Base-by-base conservation (phyloP, 2,113 vertebrate species). In the Solenodon paradoxus region DNA sequence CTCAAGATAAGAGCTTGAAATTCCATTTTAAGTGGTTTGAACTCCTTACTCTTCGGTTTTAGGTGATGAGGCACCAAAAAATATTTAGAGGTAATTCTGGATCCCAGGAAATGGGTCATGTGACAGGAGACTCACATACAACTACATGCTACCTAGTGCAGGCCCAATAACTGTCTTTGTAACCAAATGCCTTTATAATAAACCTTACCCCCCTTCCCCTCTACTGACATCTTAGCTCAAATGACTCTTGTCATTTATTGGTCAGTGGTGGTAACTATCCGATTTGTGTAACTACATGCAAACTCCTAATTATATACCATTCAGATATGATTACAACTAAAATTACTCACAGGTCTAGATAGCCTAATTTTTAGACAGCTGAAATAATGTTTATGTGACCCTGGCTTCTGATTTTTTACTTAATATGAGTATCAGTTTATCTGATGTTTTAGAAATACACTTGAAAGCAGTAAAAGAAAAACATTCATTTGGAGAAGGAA, bases 361-460 rank as follows among this genome's bases (percentile, higher is more conserved):
- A 55, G 72, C n/a, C 61, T 59, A 59, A 72, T 79, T 92, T 72
- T 72, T 81, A 66, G 17, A 47, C 69, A 35, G 66, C 9, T 1
- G 51, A 83, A 88, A 53, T 51, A 81, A 82, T 26, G n/a, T 78
- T 79, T 92, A 80, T 74, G 24, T 80, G 71, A 79, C 38, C 32
- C 7, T 17, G 22, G 7, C 1, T 40, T 91, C 61, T 79, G 55
- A 53, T 69, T 66, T 88, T 84, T 22, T 72, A 38, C 28, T 83
- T 45, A 38, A 30, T 26, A 51, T 87, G 40, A 71, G 45, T 86
- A 88, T 51, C 2, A 1, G 47, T 83, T 45, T 91, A 26, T 2
- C 35, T 69, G 38, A 72, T 93, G 78, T 49, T 88, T 95, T 69
- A 96, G 30, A 93, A 90, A 84, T 47, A 91, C 59, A 69, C 45